Percentiles rank a stretch among this genome's conserved stretches.
These are phyloP conservation scores for Mormyrus proboscirostris DNA, from an alignment of 2,797 vertebrate genomes.

Conservation along the genomic window DNA sequence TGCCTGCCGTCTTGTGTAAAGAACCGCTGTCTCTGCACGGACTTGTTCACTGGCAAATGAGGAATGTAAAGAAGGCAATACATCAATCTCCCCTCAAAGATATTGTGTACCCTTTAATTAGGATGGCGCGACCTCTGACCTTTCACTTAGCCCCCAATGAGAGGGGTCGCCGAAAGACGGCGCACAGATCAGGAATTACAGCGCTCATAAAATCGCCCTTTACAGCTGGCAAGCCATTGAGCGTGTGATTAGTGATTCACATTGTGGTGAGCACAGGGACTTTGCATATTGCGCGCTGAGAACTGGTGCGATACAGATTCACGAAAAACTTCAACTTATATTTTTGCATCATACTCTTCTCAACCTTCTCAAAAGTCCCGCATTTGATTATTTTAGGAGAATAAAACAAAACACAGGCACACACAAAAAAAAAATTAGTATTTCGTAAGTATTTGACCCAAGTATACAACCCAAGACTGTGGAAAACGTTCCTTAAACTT, in stretches of 20 bases:
- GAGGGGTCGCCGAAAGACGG: slow-evolving; percentile 31
- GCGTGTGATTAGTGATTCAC: background rate
- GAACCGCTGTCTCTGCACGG: slow-evolving; percentile 42
- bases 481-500: background rate
- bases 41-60: slow-evolving; percentile 47
- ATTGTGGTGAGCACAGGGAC: background rate
- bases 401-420: background rate
- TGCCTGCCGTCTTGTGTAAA: background rate
- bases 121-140: slow-evolving; percentile 49
- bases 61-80: slow-evolving; percentile 51
- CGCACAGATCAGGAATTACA: slow-evolving; percentile 20
- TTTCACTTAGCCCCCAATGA: slow-evolving; percentile 37
- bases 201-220: background rate
- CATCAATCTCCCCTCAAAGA: slow-evolving; percentile 45
- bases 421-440: background rate
- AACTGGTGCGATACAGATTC: background rate
- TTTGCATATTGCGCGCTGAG: background rate
- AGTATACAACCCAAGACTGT: background rate
- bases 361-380: background rate
- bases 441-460: background rate
- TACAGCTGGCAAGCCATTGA: background rate
- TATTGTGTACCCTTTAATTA: slow-evolving; percentile 58
- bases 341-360: background rate
- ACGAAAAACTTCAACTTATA: background rate
- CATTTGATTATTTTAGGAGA: background rate